These are phyloP conservation scores for Gonocerus acuteangulatus DNA, from an alignment of 2,888 invertebrate genomes.

Conservation along the genomic window DNA sequence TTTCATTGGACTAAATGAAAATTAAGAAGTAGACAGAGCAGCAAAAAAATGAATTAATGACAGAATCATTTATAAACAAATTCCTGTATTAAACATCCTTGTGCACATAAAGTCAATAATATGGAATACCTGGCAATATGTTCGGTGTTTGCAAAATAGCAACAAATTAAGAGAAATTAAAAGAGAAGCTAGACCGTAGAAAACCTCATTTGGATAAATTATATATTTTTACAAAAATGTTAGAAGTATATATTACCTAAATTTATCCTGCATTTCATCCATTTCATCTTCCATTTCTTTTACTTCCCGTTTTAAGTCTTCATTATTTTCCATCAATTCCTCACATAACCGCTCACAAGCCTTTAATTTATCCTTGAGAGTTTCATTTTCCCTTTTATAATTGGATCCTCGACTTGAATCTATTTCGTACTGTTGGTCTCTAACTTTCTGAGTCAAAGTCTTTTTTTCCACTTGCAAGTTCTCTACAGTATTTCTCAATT, in stretches of 20 bases:
- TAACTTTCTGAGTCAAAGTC: constrained; percentile 59
- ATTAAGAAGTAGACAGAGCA: too few relatives aligned
- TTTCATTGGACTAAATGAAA: too few relatives aligned
- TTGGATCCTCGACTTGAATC: constrained; percentile 42
- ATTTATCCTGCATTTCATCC: constrained; percentile 97
- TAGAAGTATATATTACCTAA: constrained; percentile 50
- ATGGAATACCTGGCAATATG: too few relatives aligned
- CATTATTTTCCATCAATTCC: constrained; percentile 92
- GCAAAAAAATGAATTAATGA: too few relatives aligned
- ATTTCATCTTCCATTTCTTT: constrained; percentile 92
- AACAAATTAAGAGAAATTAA: too few relatives aligned
- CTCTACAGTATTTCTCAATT: constrained; percentile 70
- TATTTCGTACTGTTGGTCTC: constrained; percentile 65
- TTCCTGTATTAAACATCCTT: too few relatives aligned
- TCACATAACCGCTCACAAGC: constrained; percentile 88
- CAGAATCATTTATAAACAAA: too few relatives aligned
- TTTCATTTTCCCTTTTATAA: constrained; percentile 35
- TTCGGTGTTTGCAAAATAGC: too few relatives aligned
- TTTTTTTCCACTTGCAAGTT: constrained; percentile 72
- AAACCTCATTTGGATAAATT: too few relatives aligned
- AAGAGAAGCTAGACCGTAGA: too few relatives aligned
- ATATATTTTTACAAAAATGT: too few relatives aligned
- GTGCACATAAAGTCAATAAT: too few relatives aligned
- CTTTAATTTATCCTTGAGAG: constrained; percentile 71
- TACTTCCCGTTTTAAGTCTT: constrained; percentile 86